Evolutionary conservation across 2,113 vertebrate genomes (phyloP), one percentile per base, ranked within the genome.

Genomic region (Copsychus sechellarum): DNA sequence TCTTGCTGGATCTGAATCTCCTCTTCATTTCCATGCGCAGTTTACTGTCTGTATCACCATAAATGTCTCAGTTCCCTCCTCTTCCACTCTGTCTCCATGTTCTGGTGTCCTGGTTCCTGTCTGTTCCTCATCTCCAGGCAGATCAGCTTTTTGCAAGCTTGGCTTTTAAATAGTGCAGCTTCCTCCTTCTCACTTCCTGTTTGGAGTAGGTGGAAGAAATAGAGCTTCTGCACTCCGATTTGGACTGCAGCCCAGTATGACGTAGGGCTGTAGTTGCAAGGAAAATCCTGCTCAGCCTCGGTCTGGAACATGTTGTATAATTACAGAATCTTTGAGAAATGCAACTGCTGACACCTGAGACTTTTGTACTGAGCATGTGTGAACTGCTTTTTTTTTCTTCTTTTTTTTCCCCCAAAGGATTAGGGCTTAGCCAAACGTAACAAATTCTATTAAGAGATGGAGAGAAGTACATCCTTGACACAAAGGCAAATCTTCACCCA

Each of bases 121-220:
- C 92, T 81, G 78, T 53, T 79, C 20, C 66, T 90, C 91, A 66
- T 88, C 94, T 94, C 92, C 76, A 90, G 86, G 88, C 95, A 95
- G 82, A 95, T 81, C 47, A 92, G 95, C 45, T 88, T 94, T 95
- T 92, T 97, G 92, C 83, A 93, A 86, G 36, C 80, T 86, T 56
- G 83, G 86, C 90, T 94, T 94, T 96, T 92, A 96, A 95, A 81
- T 81, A 90, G 88, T 47, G 76, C 86, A 93, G 95, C 90, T 97
- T 96, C 96, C 93, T 96, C 86, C 79, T 95, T 94, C 88, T 96
- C 5, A 28, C 92, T 97, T 96, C 96, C 96, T 97, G 96, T 94
- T 95, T 92, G 88, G 86, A 95, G 96, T 69, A 94, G 95, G 95
- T 90, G 91, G 94, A 90, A 92, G 90, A 90, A 90, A 69, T 4